phyloP scores from a whole-genome alignment of 2,113 vertebrate species.

The Sorex araneus region DNA sequence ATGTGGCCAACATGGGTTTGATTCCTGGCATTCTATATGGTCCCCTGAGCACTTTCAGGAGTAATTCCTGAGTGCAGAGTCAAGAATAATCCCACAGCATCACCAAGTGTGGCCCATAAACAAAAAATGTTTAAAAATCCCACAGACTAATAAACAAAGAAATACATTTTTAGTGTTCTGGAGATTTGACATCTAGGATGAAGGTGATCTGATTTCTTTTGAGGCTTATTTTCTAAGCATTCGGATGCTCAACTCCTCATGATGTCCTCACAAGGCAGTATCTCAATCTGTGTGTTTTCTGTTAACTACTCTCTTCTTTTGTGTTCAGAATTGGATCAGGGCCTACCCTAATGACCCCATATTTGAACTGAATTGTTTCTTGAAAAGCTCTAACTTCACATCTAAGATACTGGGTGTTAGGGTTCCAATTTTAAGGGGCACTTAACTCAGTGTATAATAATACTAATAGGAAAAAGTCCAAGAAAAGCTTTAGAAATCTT shows the following conservation, averaged over 20 bases:
- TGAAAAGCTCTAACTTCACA: neutral
- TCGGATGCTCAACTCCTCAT: neutral
- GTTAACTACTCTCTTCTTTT: neutral
- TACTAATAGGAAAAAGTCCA: neutral
- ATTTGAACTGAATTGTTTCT: neutral
- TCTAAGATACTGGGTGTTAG: neutral
- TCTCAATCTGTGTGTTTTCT: neutral
- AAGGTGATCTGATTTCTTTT: neutral
- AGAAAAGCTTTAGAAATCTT: conserved; percentile 16
- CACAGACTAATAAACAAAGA: no score
- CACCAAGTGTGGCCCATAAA: neutral
- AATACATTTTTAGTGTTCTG: neutral
- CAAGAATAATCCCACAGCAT: no score
- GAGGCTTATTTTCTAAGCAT: neutral
- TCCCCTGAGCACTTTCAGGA: no score
- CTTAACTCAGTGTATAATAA: no score
- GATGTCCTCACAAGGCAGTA: neutral
- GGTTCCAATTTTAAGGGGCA: no score
- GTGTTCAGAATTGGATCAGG: neutral
- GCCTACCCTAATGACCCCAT: neutral
- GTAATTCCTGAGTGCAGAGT: no score
- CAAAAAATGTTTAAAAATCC: no score
- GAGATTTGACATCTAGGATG: neutral
- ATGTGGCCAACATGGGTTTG: no score
- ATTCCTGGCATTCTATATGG: no score